Evolutionary conservation across 2,797 vertebrate genomes (phyloP).

Genomic region (Sebastes matsubarae): DNA sequence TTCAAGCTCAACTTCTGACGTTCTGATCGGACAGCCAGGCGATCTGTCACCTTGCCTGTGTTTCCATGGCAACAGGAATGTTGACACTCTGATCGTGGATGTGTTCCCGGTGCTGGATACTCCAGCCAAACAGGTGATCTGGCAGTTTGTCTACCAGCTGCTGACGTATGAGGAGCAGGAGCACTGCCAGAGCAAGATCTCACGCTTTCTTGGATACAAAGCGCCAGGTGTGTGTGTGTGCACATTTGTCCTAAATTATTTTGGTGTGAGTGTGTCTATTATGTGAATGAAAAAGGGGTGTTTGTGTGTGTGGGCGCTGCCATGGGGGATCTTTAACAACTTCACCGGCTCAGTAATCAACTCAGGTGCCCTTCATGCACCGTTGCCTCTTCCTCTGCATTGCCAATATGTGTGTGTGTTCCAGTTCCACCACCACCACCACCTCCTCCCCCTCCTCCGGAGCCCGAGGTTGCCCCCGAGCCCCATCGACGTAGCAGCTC

Average conservation of each 20-base stretch:
- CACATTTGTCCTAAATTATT: background rate
- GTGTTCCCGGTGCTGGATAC: slow-evolving; percentile 96
- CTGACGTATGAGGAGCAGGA: slow-evolving; percentile 98
- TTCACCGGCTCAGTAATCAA: slow-evolving; percentile 3
- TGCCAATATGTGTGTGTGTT: slow-evolving; percentile 62
- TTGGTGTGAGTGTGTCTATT: background rate
- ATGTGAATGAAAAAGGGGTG: background rate
- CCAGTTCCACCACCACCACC: slow-evolving; percentile 77
- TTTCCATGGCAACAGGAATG: slow-evolving; percentile 85
- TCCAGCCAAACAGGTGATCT: slow-evolving; percentile 97
- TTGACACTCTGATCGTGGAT: slow-evolving; percentile 97
- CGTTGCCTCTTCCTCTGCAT: slow-evolving; percentile 43
- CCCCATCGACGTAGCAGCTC: slow-evolving; percentile 90
- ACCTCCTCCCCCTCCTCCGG: slow-evolving; percentile 77
- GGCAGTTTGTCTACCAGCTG: slow-evolving; percentile 98
- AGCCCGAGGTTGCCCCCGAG: slow-evolving; percentile 84
- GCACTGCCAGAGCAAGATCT: slow-evolving; percentile 95
- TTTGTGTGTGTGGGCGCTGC: background rate
- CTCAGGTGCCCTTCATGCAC: slow-evolving; percentile 12
- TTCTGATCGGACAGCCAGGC: background rate
- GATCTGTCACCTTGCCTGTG: slow-evolving; percentile 45
- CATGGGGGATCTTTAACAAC: background rate
- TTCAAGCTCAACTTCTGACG: slow-evolving; percentile 7
- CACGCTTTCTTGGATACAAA: slow-evolving; percentile 94
- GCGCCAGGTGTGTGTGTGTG: slow-evolving; percentile 72